Evolutionary conservation across 2,797 vertebrate genomes (phyloP).

Genomic region (Scleropages formosus): DNA sequence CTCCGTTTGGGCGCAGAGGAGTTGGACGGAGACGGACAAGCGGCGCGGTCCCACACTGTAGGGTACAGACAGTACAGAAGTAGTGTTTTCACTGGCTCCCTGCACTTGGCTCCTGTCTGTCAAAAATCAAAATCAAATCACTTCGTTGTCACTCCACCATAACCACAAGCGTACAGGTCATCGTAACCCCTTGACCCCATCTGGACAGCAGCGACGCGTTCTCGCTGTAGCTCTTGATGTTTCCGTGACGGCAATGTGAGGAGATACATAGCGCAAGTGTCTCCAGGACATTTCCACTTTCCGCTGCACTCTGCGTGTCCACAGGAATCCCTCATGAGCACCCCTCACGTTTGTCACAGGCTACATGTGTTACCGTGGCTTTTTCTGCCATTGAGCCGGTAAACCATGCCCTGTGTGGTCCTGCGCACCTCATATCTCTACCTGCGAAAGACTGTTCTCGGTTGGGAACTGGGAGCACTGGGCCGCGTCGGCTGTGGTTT

Average conservation of each 20-base stretch:
- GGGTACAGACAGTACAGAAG: not conserved
- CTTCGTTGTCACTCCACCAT: not conserved
- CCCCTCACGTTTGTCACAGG: no score
- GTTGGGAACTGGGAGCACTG: no score
- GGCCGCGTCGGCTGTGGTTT: no score
- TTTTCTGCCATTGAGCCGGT: no score
- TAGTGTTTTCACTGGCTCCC: not conserved
- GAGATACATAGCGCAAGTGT: not conserved
- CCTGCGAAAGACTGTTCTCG: no score
- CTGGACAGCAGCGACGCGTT: no score
- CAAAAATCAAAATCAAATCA: not conserved
- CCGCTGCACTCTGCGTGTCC: not conserved
- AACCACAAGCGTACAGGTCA: no score
- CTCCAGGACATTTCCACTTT: not conserved
- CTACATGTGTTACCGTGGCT: no score
- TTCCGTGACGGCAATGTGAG: not conserved
- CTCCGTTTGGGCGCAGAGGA: not conserved
- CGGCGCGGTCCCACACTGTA: no score
- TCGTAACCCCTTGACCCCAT: no score
- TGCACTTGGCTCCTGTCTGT: not conserved
- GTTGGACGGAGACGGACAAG: not conserved
- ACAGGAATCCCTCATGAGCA: not conserved
- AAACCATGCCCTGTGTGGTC: no score
- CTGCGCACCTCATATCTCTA: no score
- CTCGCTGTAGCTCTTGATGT: not conserved